These are phyloP conservation scores for Nebria brevicollis DNA, from an alignment of 2,888 invertebrate genomes.

Conservation along the genomic window DNA sequence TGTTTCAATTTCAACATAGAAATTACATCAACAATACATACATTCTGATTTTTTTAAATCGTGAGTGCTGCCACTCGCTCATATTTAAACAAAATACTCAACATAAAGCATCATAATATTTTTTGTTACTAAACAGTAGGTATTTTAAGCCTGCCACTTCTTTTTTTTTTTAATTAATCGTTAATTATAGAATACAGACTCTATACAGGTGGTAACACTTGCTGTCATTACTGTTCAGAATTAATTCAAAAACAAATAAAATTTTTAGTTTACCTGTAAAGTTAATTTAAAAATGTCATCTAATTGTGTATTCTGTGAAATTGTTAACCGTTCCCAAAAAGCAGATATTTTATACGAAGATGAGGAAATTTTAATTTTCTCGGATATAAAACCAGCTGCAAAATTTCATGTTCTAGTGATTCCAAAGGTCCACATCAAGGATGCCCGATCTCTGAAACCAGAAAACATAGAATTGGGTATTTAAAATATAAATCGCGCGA, in stretches of 20 bases:
- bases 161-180: too few relatives aligned
- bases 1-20: too few relatives aligned
- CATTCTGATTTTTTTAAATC: too few relatives aligned
- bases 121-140: too few relatives aligned
- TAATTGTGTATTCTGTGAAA: conserved; percentile 80
- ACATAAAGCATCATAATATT: too few relatives aligned
- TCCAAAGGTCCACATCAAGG: conserved; percentile 79
- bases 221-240: too few relatives aligned
- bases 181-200: too few relatives aligned
- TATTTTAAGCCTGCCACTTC: too few relatives aligned
- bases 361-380: conserved; percentile 80
- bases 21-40: too few relatives aligned
- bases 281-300: conserved; percentile 17
- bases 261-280: neutral
- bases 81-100: too few relatives aligned
- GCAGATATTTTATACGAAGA: conserved; percentile 77
- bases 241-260: neutral
- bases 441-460: conserved; percentile 74
- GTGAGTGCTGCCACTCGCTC: too few relatives aligned
- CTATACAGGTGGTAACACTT: too few relatives aligned
- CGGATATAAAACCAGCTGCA: conserved; percentile 85
- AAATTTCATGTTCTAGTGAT: conserved; percentile 82
- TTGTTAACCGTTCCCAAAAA: conserved; percentile 69
- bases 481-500: conserved; percentile 53
- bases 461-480: conserved; percentile 78